Percentiles rank a stretch among this genome's conserved stretches.
These are phyloP conservation scores for Notocelia uddmanniana DNA, from an alignment of 2,888 invertebrate genomes.

Conservation along the genomic window DNA sequence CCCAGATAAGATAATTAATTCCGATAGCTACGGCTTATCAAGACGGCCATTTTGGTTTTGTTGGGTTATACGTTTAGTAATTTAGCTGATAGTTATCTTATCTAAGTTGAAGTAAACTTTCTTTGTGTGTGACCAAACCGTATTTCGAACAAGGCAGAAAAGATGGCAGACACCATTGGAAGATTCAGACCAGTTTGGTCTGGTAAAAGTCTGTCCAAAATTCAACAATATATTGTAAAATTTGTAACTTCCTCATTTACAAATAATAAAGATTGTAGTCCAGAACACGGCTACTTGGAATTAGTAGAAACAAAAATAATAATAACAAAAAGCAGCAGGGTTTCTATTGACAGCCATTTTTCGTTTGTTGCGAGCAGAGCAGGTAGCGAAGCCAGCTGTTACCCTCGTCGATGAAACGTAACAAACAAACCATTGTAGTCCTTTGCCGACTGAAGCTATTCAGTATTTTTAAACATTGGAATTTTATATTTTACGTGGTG, in stretches of 20 bases:
- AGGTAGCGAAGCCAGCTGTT: slow-evolving; percentile 78
- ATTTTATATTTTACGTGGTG: slow-evolving; percentile 45
- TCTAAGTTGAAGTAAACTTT: slow-evolving; percentile 46
- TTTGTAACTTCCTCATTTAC: background rate
- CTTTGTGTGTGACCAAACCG: slow-evolving; percentile 22
- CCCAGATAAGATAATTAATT: slow-evolving; percentile 75
- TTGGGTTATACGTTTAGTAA: slow-evolving; percentile 49
- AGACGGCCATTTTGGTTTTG: slow-evolving; percentile 56
- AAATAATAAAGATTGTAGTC: background rate
- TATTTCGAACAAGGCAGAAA: background rate
- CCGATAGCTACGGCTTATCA: slow-evolving; percentile 65
- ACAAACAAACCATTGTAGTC: slow-evolving; percentile 70
- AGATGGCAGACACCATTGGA: background rate
- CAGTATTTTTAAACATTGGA: slow-evolving; percentile 56
- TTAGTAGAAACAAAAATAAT: slow-evolving; percentile 59
- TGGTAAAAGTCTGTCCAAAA: background rate
- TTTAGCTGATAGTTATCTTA: slow-evolving; percentile 44
- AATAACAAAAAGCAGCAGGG: slow-evolving; percentile 53
- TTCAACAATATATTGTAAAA: background rate
- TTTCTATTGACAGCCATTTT: slow-evolving; percentile 73
- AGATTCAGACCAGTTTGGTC: background rate
- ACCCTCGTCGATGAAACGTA: slow-evolving; percentile 66
- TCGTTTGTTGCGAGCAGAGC: slow-evolving; percentile 76
- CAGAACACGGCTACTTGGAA: slow-evolving; percentile 11
- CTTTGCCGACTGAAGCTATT: slow-evolving; percentile 58